Percentiles rank a stretch among this genome's conserved stretches.
Conservation (phyloP, 2,888 invertebrate genomes). For the Phengaris alcon region DNA sequence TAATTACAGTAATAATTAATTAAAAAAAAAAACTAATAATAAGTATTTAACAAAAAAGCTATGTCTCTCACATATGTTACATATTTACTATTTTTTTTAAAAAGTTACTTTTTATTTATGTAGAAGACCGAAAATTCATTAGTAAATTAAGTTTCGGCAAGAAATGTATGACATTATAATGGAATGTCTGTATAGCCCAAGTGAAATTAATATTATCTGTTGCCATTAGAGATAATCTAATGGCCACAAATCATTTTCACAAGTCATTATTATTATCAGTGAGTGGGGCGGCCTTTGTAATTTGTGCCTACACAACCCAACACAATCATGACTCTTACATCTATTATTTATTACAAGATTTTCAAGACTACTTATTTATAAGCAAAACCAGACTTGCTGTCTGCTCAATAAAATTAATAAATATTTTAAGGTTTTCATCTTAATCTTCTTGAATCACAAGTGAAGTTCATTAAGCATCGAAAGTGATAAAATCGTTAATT, state of each 20-base stretch:
- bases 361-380: neutral
- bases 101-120: no score
- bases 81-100: no score
- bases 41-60: no score
- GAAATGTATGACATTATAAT: neutral
- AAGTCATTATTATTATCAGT: conserved; percentile 20
- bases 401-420: neutral
- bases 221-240: conserved; percentile 20
- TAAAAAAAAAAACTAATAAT: no score
- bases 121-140: no score
- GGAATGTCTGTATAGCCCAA: neutral
- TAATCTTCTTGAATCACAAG: no score
- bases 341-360: conserved; percentile 6
- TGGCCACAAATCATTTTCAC: conserved; percentile 13
- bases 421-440: no score
- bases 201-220: conserved; percentile 15
- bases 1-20: no score
- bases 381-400: neutral
- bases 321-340: conserved; percentile 11
- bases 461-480: no score
- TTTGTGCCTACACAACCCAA: conserved; percentile 6
- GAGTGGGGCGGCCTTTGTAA: conserved; percentile 16
- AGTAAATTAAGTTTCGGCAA: no score
- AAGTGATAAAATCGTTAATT: no score
- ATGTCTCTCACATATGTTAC: no score